Evolutionary conservation across 2,113 vertebrate genomes (phyloP).

Genomic region (Gadus chalcogrammus): DNA sequence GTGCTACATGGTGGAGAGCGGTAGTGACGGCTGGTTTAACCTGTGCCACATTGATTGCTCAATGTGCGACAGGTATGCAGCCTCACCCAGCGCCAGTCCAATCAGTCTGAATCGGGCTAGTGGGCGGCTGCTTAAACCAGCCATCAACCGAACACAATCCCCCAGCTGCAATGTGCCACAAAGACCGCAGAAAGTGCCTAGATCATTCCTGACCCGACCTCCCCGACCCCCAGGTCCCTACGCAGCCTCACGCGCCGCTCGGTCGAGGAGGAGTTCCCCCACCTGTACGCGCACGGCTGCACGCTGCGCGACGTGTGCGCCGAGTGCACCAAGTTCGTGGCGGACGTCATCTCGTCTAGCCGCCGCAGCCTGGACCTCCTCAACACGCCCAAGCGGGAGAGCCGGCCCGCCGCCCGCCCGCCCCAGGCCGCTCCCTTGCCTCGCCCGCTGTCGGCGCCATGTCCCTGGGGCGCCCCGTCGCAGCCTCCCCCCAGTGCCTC

Average conservation of each 20-base stretch:
- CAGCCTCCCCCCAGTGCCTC: too few species aligned
- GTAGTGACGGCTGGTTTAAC: too few species aligned
- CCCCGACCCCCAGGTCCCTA: constrained; percentile 73
- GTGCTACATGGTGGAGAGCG: too few species aligned
- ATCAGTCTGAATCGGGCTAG: too few species aligned
- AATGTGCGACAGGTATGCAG: too few species aligned
- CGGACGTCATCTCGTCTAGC: constrained; percentile 87
- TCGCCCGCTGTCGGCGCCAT: not conserved
- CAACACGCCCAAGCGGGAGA: constrained; percentile 76
- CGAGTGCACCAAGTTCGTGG: constrained; percentile 87
- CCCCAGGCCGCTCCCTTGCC: not conserved
- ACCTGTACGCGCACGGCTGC: constrained; percentile 89
- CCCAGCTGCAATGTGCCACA: too few species aligned
- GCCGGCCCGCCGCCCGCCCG: constrained; percentile 23
- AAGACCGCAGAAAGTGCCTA: too few species aligned
- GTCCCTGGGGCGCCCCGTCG: not conserved
- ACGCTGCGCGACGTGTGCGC: constrained; percentile 84
- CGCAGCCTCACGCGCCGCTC: constrained; percentile 76
- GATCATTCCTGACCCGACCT: not conserved
- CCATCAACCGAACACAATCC: too few species aligned
- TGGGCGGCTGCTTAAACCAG: too few species aligned
- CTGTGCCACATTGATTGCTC: too few species aligned
- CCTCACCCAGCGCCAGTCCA: too few species aligned
- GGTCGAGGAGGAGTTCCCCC: constrained; percentile 91
- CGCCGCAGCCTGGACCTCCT: constrained; percentile 88